Base-by-base conservation (phyloP, 1,140 invertebrate species). In the Aphis craccivora region DNA sequence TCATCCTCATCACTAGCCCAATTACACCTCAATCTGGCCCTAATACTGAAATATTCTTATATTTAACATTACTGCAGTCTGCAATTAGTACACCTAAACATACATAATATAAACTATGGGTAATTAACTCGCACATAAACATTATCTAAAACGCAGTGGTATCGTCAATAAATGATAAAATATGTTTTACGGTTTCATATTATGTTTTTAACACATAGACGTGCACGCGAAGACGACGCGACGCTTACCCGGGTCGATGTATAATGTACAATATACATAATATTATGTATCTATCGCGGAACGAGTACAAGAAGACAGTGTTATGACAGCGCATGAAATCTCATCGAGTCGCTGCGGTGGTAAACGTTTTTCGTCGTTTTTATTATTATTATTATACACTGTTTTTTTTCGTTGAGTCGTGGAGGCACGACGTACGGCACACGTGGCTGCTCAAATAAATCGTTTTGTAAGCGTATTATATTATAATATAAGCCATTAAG, bases 381-480 rank as follows among this genome's bases (percentile, higher is more conserved):
- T 88, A 45, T 86, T 84, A 14, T 81, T 83, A 83, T 83, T 83
- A 37, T 37, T 83, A 84, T 76, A 76, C 60, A 76, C n/a, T 76
- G 5, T 60, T 60, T 76, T 76, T 87, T 45, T 55, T 25, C n/a
- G 60, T 76, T 18, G 51, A 89, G 88, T 51, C 88, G 88, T 35
- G 88, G 51, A 51, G 88, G 51, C 87, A 89, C 87, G 48, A 25
- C 35, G 51, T 9, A 35, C 11, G 30, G 18, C 43, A 23, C 88
- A 89, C 51, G 88, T 89, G 88, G 88, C 37, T 40, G 30, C 51
- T 51, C 35, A 51, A 55, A 89, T 89, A 89, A 55, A 89, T 89
- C n/a, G 88, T 89, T 89, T 89, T 53, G n/a, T 89, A 89, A 35
- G 67, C 81, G n/a, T 53, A 81, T 53, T 81, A 91, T 81, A 91